A percentile compares a stretch with the other conserved stretches of the same genome.
phyloP scores from a whole-genome alignment of 2,797 vertebrate species.

The Sorex maritimensis region DNA sequence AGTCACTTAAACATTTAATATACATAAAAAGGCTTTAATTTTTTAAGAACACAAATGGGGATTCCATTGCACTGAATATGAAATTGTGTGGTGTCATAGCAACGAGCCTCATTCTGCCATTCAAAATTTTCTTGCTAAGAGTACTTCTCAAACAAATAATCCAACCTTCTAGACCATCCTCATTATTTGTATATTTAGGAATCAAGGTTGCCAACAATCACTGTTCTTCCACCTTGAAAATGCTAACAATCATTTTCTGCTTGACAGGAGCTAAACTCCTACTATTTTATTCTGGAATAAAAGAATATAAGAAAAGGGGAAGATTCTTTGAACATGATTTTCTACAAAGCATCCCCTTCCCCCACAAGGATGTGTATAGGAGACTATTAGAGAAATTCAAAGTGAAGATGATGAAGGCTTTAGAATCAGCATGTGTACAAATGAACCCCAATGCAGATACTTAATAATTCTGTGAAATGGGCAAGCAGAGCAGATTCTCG shows the following conservation, averaged over 20 bases:
- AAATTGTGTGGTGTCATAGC: constrained; percentile 83
- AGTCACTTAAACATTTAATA: constrained; percentile 82
- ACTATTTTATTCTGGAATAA: neutral
- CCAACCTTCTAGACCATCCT: constrained; percentile 33
- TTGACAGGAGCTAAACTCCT: neutral
- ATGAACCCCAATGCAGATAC: neutral
- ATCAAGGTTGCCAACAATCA: neutral
- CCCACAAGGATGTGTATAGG: neutral
- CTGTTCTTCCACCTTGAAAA: neutral
- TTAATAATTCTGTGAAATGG: neutral
- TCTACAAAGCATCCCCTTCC: neutral
- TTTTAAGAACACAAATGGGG: constrained; percentile 84
- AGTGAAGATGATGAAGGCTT: neutral
- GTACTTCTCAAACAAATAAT: constrained; percentile 14
- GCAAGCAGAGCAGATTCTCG: neutral
- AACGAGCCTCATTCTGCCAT: constrained; percentile 74
- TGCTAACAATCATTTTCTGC: neutral
- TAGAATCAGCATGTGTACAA: neutral
- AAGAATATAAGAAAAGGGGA: constrained; percentile 16
- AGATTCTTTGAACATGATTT: constrained; percentile 20
- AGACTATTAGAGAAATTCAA: constrained; percentile 20
- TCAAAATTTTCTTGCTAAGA: constrained; percentile 69
- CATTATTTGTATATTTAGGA: constrained; percentile 18
- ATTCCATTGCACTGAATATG: constrained; percentile 77
- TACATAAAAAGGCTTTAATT: constrained; percentile 84